phyloP scores from a whole-genome alignment of 2,113 vertebrate genomes.

The Misgurnus mizolepis region DNA sequence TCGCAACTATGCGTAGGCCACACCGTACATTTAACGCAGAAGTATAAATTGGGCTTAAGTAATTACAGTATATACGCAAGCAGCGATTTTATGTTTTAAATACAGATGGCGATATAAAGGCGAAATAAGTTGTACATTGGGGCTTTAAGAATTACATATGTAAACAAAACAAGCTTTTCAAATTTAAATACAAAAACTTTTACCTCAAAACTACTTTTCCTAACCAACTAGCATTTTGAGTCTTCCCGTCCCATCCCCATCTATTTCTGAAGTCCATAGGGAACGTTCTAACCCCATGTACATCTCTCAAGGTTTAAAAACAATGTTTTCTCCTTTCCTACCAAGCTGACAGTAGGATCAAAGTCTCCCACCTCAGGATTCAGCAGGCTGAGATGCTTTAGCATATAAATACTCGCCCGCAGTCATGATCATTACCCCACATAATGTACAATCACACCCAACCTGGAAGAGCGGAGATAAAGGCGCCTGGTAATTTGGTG shows the following conservation, averaged over 20 bases:
- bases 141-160: too few relatives aligned
- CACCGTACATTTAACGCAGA: too few relatives aligned
- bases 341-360: conserved; percentile 13
- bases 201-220: background rate
- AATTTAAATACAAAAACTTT: background rate
- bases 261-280: background rate
- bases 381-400: conserved; percentile 36
- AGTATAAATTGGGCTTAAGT: too few relatives aligned
- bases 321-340: conserved; percentile 4
- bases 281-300: background rate
- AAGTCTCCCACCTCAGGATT: conserved; percentile 3
- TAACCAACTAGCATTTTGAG: background rate
- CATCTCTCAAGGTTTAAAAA: conserved; percentile 16
- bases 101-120: too few relatives aligned
- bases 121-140: too few relatives aligned
- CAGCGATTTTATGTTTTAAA: too few relatives aligned
- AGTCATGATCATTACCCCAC: conserved; percentile 35
- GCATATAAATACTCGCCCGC: conserved; percentile 43
- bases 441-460: conserved; percentile 38
- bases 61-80: too few relatives aligned
- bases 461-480: conserved; percentile 47
- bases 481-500: conserved; percentile 39
- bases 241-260: background rate
- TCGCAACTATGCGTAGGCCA: too few relatives aligned
- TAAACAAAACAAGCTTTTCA: too few relatives aligned